phyloP scores from a whole-genome alignment of 2,113 vertebrate genomes.

The Passer montanus region DNA sequence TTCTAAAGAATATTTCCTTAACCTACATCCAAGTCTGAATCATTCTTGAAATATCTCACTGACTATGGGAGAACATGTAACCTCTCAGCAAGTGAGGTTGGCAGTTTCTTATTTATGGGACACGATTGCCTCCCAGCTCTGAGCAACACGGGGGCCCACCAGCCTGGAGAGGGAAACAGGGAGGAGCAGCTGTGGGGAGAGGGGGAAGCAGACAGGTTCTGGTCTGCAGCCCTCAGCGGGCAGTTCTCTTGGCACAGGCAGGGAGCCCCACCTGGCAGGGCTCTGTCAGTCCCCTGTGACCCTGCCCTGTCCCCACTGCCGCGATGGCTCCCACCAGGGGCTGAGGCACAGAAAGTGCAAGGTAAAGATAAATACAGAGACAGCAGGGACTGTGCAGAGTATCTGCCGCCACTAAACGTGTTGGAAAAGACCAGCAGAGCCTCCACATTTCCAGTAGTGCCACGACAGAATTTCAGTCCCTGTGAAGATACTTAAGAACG shows the following conservation, averaged over 20 bases:
- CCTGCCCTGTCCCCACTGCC: background rate
- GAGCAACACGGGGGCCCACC: background rate
- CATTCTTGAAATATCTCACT: background rate
- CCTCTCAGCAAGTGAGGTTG: background rate
- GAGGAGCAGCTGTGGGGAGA: background rate
- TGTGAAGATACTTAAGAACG: background rate
- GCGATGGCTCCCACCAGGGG: rapidly evolving
- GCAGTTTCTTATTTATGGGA: background rate
- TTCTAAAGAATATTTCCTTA: conserved; percentile 7
- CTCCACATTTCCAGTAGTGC: background rate
- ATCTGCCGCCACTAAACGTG: background rate
- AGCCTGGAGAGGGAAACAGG: background rate
- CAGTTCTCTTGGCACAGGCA: rapidly evolving
- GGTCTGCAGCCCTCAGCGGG: background rate
- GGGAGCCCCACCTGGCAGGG: background rate
- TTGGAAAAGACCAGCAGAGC: background rate
- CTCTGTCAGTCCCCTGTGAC: rapidly evolving
- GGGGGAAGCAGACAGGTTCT: rapidly evolving
- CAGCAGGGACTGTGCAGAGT: background rate
- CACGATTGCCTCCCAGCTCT: background rate
- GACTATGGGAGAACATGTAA: background rate
- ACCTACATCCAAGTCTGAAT: background rate
- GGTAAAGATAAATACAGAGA: background rate
- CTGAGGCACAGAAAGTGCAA: background rate
- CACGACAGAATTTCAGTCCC: background rate